Base-by-base conservation (phyloP, 2,888 invertebrate genomes). In the Zygogramma bicolorata region DNA sequence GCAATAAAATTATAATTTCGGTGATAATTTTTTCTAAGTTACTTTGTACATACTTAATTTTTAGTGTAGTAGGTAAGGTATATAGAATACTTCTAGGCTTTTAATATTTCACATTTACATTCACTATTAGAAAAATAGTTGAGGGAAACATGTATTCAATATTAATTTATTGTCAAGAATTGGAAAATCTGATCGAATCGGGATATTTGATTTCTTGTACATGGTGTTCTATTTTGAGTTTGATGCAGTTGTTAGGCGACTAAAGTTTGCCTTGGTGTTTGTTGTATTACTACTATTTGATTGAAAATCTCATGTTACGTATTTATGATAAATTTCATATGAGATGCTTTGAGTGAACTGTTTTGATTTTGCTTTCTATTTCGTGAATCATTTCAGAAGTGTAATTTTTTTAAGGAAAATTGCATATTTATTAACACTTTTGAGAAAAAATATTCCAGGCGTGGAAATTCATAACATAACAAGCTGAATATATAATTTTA, bases 21-120 rank as follows among this genome's bases (percentile, higher is more conserved):
- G 53, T 27, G 53, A 53, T 53, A 27, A 53, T 53, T 22, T 27
- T 0, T 10, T 46, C 46, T 25, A 53, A 53, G 25, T 27, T 53
- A 53, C 53, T n/a, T 42, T 53, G 53, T 53, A 53, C n/a, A 53
- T 53, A 53, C 25, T 53, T 53, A 53, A 53, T 53, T 53, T 53
- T 53, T 53, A 53, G 53, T 53, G 27, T 53, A 53, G 53, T 53
- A 27, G 53, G 22, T 53, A 53, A 53, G 53, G 10, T 27, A 25
- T n/a, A n/a, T 53, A 53, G 53, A 27, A 53, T 53, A 53, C 10
- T 53, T 53, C 27, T 53, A 53, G 53, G 27, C 27, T 53, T 53
- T 53, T 53, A 25, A 53, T 53, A 25, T 53, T 46, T 53, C 53
- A 53, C n/a, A n/a, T n/a, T 22, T 53, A 25, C 53, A 53, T 53